Evolutionary conservation across 1,140 invertebrate genomes (phyloP), one percentile per base, ranked within the genome.

Genomic region (Bombus fervidus): DNA sequence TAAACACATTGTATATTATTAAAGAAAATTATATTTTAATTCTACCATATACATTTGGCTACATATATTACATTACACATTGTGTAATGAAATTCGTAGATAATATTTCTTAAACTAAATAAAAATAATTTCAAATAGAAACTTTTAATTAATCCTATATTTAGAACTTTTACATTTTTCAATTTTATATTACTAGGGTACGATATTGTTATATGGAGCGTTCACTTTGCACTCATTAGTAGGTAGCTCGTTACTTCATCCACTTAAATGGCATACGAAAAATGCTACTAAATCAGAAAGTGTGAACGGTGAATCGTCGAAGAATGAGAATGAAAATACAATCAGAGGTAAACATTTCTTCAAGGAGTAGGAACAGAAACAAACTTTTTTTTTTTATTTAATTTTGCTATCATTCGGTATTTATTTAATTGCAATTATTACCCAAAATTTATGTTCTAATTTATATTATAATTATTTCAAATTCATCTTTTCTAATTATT

Each of bases 251-350:
- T 91, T 96, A 9, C 95, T 97, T 93, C 96, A 96, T 81, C 96
- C 96, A 0, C 95, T 97, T 0, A 95, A 96, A 90, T 96, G 96
- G 96, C 96, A 97, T 8, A 78, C 77, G 59, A 90, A 81, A 72
- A 53, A 25, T 2, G 18, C 82, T 41, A 22, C 18, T 25, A 10
- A 66, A 28, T 22, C 37, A 15, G 8, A 83, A 12, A 6, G 15
- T 18, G 0, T 3, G 2, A 82, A 69, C 9, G 43, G 37, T 0
- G 53, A n/a, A n/a, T 4, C 5, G 22, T 15, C 13, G 0, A 57
- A 25, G 10, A 72, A 39, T 9, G 57, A 53, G 5, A 62, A 59
- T 31, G 39, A 53, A n/a, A 47, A 34, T 25, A 34, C 43, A 22
- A 22, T 10, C 31, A 12, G 5, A 18, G 79, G 71, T 81, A 68